Conservation (phyloP, 2,888 invertebrate species). For the Cheilosia vernalis region DNA sequence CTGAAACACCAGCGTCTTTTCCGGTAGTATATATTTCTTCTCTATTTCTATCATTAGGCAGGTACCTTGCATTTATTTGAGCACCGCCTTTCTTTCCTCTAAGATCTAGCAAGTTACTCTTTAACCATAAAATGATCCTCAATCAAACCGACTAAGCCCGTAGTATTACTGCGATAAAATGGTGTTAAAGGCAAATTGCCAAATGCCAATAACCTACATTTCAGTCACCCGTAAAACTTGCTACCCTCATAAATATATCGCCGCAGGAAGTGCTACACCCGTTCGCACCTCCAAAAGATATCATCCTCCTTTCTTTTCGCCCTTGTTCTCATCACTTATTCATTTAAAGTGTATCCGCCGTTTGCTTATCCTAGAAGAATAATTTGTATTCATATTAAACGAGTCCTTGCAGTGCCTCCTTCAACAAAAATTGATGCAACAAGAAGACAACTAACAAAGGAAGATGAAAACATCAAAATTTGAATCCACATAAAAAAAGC, state of each 20-base stretch:
- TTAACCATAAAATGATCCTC: constrained; percentile 35
- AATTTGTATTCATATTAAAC: constrained; percentile 45
- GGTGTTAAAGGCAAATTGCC: constrained; percentile 21
- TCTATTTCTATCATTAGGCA: too few species aligned
- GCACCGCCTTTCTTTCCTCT: background rate
- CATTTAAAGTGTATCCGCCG: constrained; percentile 46
- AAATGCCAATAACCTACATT: constrained; percentile 35
- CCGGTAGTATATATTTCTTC: too few species aligned
- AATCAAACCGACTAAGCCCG: constrained; percentile 10
- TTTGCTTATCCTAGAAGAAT: constrained; percentile 34
- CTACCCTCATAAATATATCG: constrained; percentile 43
- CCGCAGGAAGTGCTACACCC: constrained; percentile 30
- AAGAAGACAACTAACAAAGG: background rate
- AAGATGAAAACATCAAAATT: constrained; percentile 35
- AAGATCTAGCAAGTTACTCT: background rate
- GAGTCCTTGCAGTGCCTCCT: constrained; percentile 13
- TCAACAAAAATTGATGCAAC: background rate
- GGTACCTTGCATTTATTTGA: too few species aligned
- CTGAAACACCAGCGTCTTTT: too few species aligned
- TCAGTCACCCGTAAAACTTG: constrained; percentile 42
- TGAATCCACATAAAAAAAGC: constrained; percentile 20
- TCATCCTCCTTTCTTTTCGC: background rate
- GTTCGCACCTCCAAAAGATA: constrained; percentile 16
- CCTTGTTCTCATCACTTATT: constrained; percentile 33
- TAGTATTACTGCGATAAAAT: constrained; percentile 29